These are phyloP conservation scores for Epizoanthus rinbou DNA, from an alignment of 92 coral and sea anemone genomes.

Conservation along the genomic window DNA sequence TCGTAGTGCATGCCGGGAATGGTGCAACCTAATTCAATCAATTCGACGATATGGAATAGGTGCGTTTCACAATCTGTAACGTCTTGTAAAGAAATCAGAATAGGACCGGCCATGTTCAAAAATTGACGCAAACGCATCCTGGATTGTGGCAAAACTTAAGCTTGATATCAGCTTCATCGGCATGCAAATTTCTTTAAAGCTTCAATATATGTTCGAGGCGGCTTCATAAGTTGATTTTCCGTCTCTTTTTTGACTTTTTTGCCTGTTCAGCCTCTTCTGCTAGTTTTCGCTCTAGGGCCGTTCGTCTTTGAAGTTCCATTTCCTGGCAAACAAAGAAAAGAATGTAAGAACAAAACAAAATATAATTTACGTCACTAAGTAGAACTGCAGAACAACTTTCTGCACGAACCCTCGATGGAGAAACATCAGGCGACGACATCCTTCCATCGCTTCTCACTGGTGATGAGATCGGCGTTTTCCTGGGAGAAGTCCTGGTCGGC, in stretches of 20 bases:
- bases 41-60: too few species aligned
- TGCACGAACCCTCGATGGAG: constrained; percentile 79
- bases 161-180: too few species aligned
- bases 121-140: too few species aligned
- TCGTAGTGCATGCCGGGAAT: too few species aligned
- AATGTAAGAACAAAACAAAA: neutral
- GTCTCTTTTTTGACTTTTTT: constrained; percentile 78
- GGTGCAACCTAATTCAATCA: too few species aligned
- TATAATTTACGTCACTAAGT: neutral
- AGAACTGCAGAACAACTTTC: neutral
- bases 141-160: too few species aligned
- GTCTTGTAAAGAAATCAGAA: too few species aligned
- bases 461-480: constrained; percentile 72
- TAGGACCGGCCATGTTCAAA: too few species aligned
- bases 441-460: constrained; percentile 56
- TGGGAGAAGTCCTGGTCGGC: constrained; percentile 63
- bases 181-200: too few species aligned
- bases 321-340: constrained; percentile 58
- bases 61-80: too few species aligned
- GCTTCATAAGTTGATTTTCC: constrained; percentile 66
- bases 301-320: constrained; percentile 87
- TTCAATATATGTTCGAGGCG: neutral
- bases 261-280: constrained; percentile 82
- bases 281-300: constrained; percentile 73
- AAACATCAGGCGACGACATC: constrained; percentile 54